phyloP scores from a whole-genome alignment of 2,113 vertebrate species.

The Mungos mungo region DNA sequence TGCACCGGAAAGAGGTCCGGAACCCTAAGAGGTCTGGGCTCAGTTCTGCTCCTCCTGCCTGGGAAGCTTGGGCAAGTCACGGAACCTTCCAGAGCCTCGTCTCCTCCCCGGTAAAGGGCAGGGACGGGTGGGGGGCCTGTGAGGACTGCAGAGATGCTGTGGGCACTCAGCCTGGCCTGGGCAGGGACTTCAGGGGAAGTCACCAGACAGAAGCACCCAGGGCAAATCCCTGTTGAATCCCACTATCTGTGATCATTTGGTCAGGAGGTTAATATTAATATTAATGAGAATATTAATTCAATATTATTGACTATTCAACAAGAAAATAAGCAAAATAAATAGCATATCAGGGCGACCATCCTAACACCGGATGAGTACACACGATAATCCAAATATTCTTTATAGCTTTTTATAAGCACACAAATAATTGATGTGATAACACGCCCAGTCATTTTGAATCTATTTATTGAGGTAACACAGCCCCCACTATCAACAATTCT shows the following conservation, averaged over 20 bases:
- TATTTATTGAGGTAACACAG: neutral
- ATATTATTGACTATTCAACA: neutral
- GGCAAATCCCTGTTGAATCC: neutral
- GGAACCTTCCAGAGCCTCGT: neutral
- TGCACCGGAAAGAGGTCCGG: fast-evolving
- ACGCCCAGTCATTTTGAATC: neutral
- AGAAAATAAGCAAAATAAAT: neutral
- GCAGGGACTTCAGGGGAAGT: fast-evolving
- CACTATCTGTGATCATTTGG: neutral
- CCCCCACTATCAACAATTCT: neutral
- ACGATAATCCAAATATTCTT: neutral
- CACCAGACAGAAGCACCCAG: no score
- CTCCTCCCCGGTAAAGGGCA: neutral
- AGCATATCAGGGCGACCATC: neutral
- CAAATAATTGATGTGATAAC: neutral
- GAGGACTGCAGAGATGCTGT: fast-evolving
- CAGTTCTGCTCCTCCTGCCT: fast-evolving
- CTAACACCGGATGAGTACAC: neutral
- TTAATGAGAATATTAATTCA: neutral
- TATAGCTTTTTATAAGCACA: neutral
- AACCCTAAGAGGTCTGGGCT: neutral
- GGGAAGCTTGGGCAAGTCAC: neutral
- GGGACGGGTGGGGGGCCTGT: no score
- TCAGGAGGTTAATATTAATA: neutral
- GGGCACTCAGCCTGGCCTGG: neutral